Conservation (phyloP, 2,113 vertebrate species). For the Upupa epops region DNA sequence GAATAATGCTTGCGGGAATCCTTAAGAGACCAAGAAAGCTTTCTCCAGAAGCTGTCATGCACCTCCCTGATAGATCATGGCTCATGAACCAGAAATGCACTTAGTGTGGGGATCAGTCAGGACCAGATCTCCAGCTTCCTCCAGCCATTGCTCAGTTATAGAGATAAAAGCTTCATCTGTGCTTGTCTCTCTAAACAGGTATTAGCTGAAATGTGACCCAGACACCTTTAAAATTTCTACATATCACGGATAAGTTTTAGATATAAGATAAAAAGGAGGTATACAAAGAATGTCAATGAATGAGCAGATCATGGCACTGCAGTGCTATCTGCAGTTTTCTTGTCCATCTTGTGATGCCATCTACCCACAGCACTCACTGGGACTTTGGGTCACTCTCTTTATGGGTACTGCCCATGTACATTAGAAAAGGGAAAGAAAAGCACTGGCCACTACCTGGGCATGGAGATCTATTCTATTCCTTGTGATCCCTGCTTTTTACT, state of each 20-base stretch:
- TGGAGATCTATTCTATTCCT: neutral
- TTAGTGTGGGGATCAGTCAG: constrained; percentile 8
- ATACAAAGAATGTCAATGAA: neutral
- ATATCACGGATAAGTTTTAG: neutral
- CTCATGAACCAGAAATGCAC: constrained; percentile 45
- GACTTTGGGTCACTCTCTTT: neutral
- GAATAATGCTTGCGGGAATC: constrained; percentile 45
- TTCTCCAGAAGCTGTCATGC: constrained; percentile 38
- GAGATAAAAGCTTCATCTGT: neutral
- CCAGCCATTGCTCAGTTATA: neutral
- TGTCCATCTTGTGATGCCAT: neutral
- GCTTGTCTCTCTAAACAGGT: neutral
- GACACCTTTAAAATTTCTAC: neutral
- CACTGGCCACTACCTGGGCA: neutral
- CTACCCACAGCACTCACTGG: neutral
- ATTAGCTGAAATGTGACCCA: neutral
- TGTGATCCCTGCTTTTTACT: neutral
- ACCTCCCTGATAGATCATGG: constrained; percentile 42
- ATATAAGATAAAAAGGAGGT: neutral
- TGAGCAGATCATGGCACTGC: neutral
- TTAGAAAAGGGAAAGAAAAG: neutral
- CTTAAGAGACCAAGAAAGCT: constrained; percentile 44
- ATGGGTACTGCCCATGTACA: neutral
- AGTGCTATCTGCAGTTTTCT: neutral
- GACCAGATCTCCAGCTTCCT: neutral